These are phyloP conservation scores for Heliconius aoede DNA, from an alignment of 2,888 invertebrate genomes.

Conservation along the genomic window DNA sequence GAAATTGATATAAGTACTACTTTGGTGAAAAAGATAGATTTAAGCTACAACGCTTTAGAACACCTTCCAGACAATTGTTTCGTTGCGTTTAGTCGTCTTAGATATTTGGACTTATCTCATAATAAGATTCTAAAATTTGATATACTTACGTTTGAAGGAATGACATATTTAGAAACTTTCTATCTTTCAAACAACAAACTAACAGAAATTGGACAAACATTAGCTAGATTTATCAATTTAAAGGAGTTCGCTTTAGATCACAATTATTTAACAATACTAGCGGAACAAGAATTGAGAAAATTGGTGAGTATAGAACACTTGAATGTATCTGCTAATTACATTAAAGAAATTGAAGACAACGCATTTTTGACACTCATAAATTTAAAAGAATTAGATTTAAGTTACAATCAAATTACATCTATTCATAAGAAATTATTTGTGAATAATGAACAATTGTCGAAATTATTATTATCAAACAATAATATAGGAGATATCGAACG, in stretches of 20 bases:
- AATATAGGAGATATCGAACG: constrained; percentile 37
- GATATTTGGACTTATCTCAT: constrained; percentile 39
- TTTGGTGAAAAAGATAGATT: constrained; percentile 32
- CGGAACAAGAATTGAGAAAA: constrained; percentile 33
- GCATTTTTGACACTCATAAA: constrained; percentile 21
- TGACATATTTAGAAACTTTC: constrained; percentile 32
- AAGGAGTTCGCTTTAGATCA: constrained; percentile 33
- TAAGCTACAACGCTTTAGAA: constrained; percentile 39
- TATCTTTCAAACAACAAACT: constrained; percentile 39
- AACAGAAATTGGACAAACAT: constrained; percentile 36
- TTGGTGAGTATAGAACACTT: constrained; percentile 31
- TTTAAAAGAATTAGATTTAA: constrained; percentile 37
- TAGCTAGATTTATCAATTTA: constrained; percentile 41
- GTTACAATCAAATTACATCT: constrained; percentile 34
- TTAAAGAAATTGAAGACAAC: constrained; percentile 35
- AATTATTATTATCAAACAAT: constrained; percentile 34
- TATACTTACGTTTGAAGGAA: constrained; percentile 42
- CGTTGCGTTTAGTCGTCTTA: constrained; percentile 22
- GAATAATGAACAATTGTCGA: constrained; percentile 27
- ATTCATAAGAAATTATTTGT: constrained; percentile 26
- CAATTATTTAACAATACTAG: constrained; percentile 33
- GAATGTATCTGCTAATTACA: constrained; percentile 35
- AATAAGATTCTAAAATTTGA: constrained; percentile 36
- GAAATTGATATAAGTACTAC: background rate
- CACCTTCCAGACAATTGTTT: constrained; percentile 38